phyloP scores from a whole-genome alignment of 2,113 vertebrate genomes.

The Cacatua alba region DNA sequence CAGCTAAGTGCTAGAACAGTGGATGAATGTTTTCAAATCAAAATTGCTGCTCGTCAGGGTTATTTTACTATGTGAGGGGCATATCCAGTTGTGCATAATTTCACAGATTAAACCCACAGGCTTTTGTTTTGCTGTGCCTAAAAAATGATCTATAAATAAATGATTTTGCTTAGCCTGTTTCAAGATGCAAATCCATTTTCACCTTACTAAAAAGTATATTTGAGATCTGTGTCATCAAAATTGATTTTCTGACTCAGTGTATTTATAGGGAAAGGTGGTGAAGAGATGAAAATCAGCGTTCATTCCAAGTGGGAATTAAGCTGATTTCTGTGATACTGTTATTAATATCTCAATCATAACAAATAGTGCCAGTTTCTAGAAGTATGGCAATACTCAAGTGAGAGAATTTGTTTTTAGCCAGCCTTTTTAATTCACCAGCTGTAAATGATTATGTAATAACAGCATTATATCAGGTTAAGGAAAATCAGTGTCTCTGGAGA shows the following conservation, averaged over 20 bases:
- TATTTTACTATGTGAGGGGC: background rate
- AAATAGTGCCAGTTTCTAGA: background rate
- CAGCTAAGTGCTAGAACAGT: background rate
- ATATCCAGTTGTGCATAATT: background rate
- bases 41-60: background rate
- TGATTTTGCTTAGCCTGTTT: background rate
- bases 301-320: background rate
- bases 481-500: background rate
- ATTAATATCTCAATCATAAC: background rate
- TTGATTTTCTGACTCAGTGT: background rate
- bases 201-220: background rate
- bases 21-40: background rate
- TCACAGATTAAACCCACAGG: background rate
- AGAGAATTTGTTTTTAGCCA: background rate
- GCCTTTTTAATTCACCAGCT: background rate
- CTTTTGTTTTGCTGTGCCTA: background rate
- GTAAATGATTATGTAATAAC: background rate
- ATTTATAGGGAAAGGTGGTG: background rate
- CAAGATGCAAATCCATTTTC: background rate
- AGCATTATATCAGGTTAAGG: background rate
- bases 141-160: background rate
- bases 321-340: background rate
- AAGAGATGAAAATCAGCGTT: background rate
- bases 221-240: background rate
- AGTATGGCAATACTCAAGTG: background rate